A percentile compares a stretch with the other conserved stretches of the same genome.
phyloP scores from a whole-genome alignment of 2,888 invertebrate genomes.

The Amphipyra tragopoginis region DNA sequence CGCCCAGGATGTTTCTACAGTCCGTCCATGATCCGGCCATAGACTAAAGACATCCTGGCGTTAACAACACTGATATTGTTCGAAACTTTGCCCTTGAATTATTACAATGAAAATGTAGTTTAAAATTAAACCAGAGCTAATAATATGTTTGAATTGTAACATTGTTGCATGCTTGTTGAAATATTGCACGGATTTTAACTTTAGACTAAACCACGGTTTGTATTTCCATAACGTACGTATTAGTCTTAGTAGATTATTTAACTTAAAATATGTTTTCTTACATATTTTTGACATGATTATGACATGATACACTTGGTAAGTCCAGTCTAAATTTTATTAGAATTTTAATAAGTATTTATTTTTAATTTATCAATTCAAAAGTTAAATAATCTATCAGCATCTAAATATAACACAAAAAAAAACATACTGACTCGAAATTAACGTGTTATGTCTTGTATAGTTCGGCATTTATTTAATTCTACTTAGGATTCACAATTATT shows the following conservation, averaged over 20 bases:
- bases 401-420: neutral
- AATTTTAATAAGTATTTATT: neutral
- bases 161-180: neutral
- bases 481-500: conserved; percentile 30
- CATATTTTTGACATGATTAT: too few species aligned
- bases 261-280: too few species aligned
- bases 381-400: neutral
- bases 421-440: neutral
- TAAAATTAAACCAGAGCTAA: conserved; percentile 3
- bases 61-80: too few species aligned
- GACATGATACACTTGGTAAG: too few species aligned
- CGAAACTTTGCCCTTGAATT: too few species aligned
- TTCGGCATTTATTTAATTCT: conserved; percentile 42
- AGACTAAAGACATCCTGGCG: too few species aligned
- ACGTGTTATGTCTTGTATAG: conserved; percentile 12
- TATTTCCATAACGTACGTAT: neutral
- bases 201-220: neutral
- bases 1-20: too few species aligned
- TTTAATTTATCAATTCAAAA: neutral
- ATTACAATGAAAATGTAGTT: too few species aligned
- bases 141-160: neutral
- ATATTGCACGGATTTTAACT: conserved; percentile 1
- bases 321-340: too few species aligned
- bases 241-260: too few species aligned
- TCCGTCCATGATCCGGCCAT: too few species aligned